These are phyloP conservation scores for Lasioglossum zephyrum DNA, from an alignment of 2,888 invertebrate genomes.

Conservation along the genomic window DNA sequence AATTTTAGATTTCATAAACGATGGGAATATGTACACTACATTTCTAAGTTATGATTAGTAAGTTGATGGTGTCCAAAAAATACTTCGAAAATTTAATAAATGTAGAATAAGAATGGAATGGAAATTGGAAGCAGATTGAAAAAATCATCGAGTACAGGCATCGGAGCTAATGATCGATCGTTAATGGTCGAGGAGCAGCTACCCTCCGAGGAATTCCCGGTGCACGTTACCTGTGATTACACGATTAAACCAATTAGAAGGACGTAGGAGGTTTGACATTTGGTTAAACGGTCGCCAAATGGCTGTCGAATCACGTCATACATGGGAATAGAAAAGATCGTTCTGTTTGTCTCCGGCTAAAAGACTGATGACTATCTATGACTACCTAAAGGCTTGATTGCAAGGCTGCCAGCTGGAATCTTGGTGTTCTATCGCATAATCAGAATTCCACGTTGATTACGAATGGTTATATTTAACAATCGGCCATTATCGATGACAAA, in stretches of 20 bases:
- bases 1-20: too few species aligned
- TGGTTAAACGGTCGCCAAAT: slow-evolving; percentile 63
- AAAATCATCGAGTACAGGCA: neutral
- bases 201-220: slow-evolving; percentile 15
- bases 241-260: slow-evolving; percentile 53
- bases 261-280: slow-evolving; percentile 55
- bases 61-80: too few species aligned
- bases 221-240: slow-evolving; percentile 23
- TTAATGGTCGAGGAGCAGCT: neutral
- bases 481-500: slow-evolving; percentile 65
- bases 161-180: neutral
- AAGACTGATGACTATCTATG: slow-evolving; percentile 67
- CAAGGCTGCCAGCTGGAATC: slow-evolving; percentile 54
- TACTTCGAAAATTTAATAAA: too few species aligned
- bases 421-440: slow-evolving; percentile 58
- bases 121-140: neutral
- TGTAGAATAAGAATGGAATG: neutral
- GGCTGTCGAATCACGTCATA: slow-evolving; percentile 59
- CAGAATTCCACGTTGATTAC: slow-evolving; percentile 65
- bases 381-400: slow-evolving; percentile 63
- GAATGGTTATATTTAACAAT: slow-evolving; percentile 65
- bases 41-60: too few species aligned
- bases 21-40: too few species aligned
- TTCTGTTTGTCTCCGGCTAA: slow-evolving; percentile 62
- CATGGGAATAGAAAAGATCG: slow-evolving; percentile 69